A percentile compares a stretch with the other conserved stretches of the same genome.
phyloP scores from a whole-genome alignment of 2,888 invertebrate species.

The Dolichopus griseipennis region DNA sequence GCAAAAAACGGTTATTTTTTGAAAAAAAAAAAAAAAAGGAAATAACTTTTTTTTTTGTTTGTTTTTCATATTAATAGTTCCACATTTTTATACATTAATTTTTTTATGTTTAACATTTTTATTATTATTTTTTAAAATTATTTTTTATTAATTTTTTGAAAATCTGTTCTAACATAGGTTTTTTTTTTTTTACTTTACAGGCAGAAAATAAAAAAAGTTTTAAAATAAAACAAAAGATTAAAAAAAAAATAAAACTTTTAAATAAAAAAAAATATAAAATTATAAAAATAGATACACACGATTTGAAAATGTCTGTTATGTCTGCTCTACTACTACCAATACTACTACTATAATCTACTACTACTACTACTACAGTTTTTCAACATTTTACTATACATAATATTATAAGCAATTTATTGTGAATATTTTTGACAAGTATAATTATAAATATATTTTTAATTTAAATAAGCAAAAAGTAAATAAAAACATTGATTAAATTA shows the following conservation, averaged over 20 bases:
- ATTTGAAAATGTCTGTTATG: not conserved
- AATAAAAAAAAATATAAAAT: too few relatives aligned
- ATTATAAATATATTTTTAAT: not conserved
- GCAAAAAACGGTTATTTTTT: not conserved
- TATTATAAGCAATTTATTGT: constrained; percentile 1
- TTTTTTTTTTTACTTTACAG: constrained; percentile 10
- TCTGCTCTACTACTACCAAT: not conserved
- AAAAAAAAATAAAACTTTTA: not conserved
- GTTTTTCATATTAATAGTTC: not conserved
- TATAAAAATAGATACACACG: not conserved
- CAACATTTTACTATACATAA: not conserved
- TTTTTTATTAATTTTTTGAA: not conserved
- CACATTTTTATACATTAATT: not conserved
- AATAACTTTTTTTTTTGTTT: not conserved
- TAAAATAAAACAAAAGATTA: not conserved
- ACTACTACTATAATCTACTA: not conserved
- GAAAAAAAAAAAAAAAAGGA: too few relatives aligned
- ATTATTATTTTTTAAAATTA: not conserved
- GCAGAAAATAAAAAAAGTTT: constrained; percentile 9
- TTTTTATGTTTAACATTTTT: not conserved
- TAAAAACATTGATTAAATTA: not conserved
- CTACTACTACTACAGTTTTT: constrained; percentile 1
- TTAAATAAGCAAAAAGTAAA: not conserved
- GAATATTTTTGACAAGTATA: not conserved
- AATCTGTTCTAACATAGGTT: not conserved